Conservation (phyloP, 2,888 invertebrate species). For the Spilosoma lubricipeda region DNA sequence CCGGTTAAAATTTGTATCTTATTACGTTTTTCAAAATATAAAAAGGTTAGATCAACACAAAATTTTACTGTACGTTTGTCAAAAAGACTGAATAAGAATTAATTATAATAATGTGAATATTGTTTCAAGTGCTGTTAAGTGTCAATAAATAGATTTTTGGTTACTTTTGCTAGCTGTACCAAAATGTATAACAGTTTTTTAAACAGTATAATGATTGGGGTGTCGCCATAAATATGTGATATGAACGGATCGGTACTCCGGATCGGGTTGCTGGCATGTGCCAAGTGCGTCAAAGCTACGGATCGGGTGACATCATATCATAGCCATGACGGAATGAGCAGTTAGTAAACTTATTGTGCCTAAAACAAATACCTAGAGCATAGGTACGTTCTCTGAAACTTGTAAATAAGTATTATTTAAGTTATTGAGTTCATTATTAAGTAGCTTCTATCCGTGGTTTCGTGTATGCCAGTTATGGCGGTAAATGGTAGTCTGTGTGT, state of each 20-base stretch:
- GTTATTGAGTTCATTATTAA: background rate
- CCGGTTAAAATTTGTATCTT: background rate
- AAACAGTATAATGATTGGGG: slow-evolving; percentile 27
- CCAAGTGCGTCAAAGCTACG: slow-evolving; percentile 75
- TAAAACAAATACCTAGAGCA: background rate
- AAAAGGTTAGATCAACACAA: background rate
- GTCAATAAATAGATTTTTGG: background rate
- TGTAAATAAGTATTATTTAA: background rate
- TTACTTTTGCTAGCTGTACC: background rate
- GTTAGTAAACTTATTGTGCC: slow-evolving; percentile 14
- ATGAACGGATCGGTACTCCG: slow-evolving; percentile 54
- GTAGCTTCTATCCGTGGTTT: too few relatives aligned
- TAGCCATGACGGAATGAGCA: slow-evolving; percentile 39
- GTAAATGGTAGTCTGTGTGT: too few relatives aligned
- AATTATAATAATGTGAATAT: background rate
- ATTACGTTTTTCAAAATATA: background rate
- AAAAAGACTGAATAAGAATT: background rate
- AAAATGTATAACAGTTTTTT: slow-evolving; percentile 40
- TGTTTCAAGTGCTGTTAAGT: too few relatives aligned
- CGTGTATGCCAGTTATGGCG: too few relatives aligned
- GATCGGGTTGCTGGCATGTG: slow-evolving; percentile 71
- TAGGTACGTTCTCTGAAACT: background rate
- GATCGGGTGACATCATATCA: slow-evolving; percentile 64
- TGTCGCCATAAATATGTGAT: slow-evolving; percentile 40
- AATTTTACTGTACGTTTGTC: background rate